phyloP scores from a whole-genome alignment of 2,888 invertebrate species.

The Lasioglossum vierecki region DNA sequence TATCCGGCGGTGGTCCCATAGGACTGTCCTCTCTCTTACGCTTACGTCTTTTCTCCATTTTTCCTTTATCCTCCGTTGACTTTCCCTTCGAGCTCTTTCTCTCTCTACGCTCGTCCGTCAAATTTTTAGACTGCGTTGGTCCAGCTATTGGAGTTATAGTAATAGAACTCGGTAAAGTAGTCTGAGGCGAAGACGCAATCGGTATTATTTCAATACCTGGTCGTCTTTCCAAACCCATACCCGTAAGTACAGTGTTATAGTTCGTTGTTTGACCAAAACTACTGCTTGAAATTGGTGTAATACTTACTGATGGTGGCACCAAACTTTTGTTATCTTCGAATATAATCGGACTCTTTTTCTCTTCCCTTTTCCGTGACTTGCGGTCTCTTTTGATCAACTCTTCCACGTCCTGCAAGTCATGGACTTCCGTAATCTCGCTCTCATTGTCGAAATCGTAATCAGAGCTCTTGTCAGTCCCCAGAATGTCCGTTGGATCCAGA shows the following conservation, averaged over 20 bases:
- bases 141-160: constrained; percentile 92
- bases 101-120: constrained; percentile 82
- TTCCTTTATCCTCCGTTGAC: constrained; percentile 83
- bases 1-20: constrained; percentile 90
- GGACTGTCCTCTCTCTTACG: constrained; percentile 91
- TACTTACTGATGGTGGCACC: constrained; percentile 87
- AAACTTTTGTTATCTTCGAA: constrained; percentile 86
- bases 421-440: constrained; percentile 85
- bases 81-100: constrained; percentile 84
- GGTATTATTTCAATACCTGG: constrained; percentile 95
- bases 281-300: constrained; percentile 86
- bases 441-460: constrained; percentile 86
- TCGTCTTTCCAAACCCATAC: constrained; percentile 88
- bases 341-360: constrained; percentile 84
- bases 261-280: constrained; percentile 84
- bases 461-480: constrained; percentile 85
- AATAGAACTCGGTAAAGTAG: constrained; percentile 91
- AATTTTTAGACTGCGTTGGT: constrained; percentile 84
- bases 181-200: constrained; percentile 87
- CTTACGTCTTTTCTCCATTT: constrained; percentile 89
- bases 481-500: constrained; percentile 87
- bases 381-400: constrained; percentile 87
- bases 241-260: constrained; percentile 86
- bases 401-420: constrained; percentile 86
- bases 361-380: constrained; percentile 87